phyloP scores from a whole-genome alignment of 2,113 vertebrate genomes.

The Microtus ochrogaster region DNA sequence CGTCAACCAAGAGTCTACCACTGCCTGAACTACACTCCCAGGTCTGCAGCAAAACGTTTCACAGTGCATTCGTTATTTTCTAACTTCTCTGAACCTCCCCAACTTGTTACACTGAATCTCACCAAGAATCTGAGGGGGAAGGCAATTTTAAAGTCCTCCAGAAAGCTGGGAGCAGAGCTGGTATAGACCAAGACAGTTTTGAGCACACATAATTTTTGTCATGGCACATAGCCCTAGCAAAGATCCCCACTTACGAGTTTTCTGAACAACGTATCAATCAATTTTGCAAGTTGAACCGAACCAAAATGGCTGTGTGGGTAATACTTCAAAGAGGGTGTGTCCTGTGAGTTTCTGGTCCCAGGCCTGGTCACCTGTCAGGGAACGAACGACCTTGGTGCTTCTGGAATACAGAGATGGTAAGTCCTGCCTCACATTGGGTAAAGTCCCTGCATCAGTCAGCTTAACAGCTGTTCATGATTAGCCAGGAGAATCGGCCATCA shows the following conservation, averaged over 20 bases:
- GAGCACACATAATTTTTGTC: background rate
- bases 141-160: background rate
- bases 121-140: background rate
- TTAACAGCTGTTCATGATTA: background rate
- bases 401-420: background rate
- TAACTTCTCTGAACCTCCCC: background rate
- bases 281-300: background rate
- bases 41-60: background rate
- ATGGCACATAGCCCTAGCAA: background rate
- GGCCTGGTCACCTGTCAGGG: background rate
- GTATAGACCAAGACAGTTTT: background rate
- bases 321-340: background rate
- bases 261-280: background rate
- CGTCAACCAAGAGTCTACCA: background rate
- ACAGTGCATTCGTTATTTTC: background rate
- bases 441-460: background rate
- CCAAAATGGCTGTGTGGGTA: background rate
- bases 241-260: background rate
- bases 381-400: background rate
- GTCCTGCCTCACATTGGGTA: background rate
- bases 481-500: background rate
- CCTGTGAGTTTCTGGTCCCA: background rate
- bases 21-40: background rate
- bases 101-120: background rate
- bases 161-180: background rate